Conservation (phyloP, 2,113 vertebrate species). For the Trochalopteron elliotii region DNA sequence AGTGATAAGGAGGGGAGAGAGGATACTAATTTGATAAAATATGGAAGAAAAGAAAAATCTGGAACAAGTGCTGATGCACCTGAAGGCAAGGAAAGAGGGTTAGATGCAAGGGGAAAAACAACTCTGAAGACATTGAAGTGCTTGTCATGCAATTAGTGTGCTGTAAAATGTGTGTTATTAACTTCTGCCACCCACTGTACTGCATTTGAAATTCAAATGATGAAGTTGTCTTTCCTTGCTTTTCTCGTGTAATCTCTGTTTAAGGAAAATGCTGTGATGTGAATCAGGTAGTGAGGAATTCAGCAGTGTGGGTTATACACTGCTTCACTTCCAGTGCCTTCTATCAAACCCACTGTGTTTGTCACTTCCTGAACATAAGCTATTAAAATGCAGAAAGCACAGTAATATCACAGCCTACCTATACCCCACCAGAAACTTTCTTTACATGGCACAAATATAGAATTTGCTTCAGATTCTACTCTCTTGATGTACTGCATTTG, state of each 20-base stretch:
- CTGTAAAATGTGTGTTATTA: not conserved
- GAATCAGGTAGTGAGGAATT: rapidly evolving
- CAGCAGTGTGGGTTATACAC: not conserved
- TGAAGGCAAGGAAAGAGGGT: not conserved
- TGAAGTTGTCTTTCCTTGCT: not conserved
- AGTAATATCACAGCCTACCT: not conserved
- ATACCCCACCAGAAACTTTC: not conserved
- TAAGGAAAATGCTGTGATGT: not conserved
- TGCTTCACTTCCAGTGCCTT: not conserved
- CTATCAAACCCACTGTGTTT: not conserved
- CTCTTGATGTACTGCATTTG: not conserved
- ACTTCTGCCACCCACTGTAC: not conserved
- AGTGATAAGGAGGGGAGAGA: not conserved
- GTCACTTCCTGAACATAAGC: not conserved
- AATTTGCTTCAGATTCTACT: not conserved
- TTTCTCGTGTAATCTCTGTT: not conserved
- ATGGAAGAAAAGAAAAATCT: not conserved
- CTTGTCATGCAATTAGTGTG: not conserved
- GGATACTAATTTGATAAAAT: not conserved
- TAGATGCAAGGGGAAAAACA: not conserved
- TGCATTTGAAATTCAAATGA: not conserved
- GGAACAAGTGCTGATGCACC: not conserved
- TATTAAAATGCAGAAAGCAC: not conserved
- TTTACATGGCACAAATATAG: not conserved
- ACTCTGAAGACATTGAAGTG: not conserved